Evolutionary conservation across 2,888 invertebrate species (phyloP), one percentile per base, ranked within the genome.

Genomic region (Morpho achilles): DNA sequence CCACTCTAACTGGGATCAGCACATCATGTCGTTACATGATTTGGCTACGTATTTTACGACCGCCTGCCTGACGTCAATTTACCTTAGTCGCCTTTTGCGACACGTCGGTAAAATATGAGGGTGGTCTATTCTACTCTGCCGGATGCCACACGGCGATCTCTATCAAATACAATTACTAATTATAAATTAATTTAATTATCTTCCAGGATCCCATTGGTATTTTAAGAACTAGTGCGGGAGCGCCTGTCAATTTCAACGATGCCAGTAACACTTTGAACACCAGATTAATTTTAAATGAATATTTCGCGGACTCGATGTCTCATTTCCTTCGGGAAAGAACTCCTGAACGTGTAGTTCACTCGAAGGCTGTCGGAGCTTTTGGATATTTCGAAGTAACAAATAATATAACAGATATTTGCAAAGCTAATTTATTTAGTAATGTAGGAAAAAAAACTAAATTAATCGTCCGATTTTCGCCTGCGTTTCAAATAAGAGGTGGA

Each of bases 281-380:
- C 0, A 88, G 93, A 41, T 88, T 98, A 2, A 81, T 98, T 6
- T 95, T 96, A 78, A 98, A 98, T 82, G 93, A 93, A 64, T 93
- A 93, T 51, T 94, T 93, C 66, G 74, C 96, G 62, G 96, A 96
- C 69, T 94, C 95, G 71, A 80, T 96, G 61, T 91, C 95, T 0
- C 95, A 97, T 75, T 96, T 98, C 69, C 93, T 94, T 72, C 91
- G 97, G 16, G 98, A 98, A 81, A 92, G 98, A 58, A 98, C 98
- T 69, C 98, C 98, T 0, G 98, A 98, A 79, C 92, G 98, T 63
- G 95, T 97, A 0, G 97, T 97, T 1, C 98, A 98, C 77, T 98
- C 98, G 0, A 98, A 98, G 83, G 98, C 97, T 60, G 96, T 95
- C 44, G 97, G 96, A n/a, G 96, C 96, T 2, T 96, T 95, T 77